These are phyloP conservation scores for Tetramorium simillimum DNA, from an alignment of 1,140 invertebrate genomes.

Conservation along the genomic window DNA sequence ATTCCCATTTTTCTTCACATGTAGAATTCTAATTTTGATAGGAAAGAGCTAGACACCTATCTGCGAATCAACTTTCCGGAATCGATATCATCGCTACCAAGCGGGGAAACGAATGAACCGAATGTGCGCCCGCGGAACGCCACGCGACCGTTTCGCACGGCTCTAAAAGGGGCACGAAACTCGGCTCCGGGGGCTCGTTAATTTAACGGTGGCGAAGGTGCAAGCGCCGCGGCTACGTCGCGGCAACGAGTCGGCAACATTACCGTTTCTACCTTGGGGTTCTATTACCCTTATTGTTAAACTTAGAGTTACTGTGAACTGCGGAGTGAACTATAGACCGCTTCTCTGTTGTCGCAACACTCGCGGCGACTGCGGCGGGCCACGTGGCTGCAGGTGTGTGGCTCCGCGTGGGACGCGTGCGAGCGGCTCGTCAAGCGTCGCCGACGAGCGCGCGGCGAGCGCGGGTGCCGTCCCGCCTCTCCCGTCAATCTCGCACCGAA, in stretches of 20 bases:
- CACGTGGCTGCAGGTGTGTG: constrained; percentile 82
- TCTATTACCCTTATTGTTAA: constrained; percentile 84
- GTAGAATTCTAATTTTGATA: not conserved
- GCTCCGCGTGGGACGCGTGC: constrained; percentile 68
- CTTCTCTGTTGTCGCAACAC: constrained; percentile 71
- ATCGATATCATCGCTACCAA: not conserved
- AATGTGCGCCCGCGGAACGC: not conserved
- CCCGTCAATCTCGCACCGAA: constrained; percentile 16
- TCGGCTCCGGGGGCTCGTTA: constrained; percentile 63
- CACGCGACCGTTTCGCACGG: not conserved
- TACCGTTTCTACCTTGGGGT: constrained; percentile 76
- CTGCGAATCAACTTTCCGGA: not conserved
- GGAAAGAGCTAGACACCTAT: too few relatives aligned
- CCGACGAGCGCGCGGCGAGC: not conserved
- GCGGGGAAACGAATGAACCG: not conserved
- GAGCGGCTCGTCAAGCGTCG: constrained; percentile 61
- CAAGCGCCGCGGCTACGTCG: constrained; percentile 31
- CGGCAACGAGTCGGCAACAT: constrained; percentile 67
- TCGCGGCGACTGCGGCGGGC: constrained; percentile 78
- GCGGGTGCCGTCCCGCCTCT: not conserved
- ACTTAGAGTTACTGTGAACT: constrained; percentile 84
- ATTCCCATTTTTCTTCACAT: not conserved
- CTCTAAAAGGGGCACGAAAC: not conserved
- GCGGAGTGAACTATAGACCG: constrained; percentile 84
- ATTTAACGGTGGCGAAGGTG: constrained; percentile 70